Base-by-base conservation (phyloP, 2,888 invertebrate genomes). In the Drosophila nigritarsus region DNA sequence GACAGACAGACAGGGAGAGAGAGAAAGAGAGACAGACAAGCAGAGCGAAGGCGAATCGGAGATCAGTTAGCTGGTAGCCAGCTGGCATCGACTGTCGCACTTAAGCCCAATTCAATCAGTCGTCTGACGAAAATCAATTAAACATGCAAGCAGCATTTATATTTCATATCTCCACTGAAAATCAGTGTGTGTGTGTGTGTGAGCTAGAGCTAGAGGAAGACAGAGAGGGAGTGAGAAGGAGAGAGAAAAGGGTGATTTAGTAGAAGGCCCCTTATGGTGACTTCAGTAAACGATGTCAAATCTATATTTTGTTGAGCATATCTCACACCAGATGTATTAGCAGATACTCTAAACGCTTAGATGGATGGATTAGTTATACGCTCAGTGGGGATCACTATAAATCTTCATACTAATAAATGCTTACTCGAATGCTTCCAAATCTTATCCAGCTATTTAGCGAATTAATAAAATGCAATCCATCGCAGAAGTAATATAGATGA, bases 61-160 rank as follows among this genome's bases (percentile, higher is more conserved):
- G 65, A 71, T 65, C 79, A 69, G 69, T 60, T 68, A 66, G 42
- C 49, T 54, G 77, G 45, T 70, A 63, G 75, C 55, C 85, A 76
- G 62, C 68, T 77, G 83, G 78, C 78, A 63, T 62, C 77, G 83
- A 56, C 64, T 66, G 69, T 56, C 68, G 75, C 70, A 68, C 65
- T 75, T 65, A 82, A 82, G 66, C 51, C 80, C 65, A 86, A 88
- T 86, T 83, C 89, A 86, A 86, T 90, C 90, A 86, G 72, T 59
- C 71, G 55, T 65, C 68, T 68, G 75, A 64, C 73, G 70, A 70
- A 80, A 82, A 90, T 80, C 86, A 86, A 90, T 80, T 83, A 78
- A 75, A 66, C 60, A 55, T 62, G 69, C 62, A 62, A 45, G 45
- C 56, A 27, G n/a, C 71, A 36, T 63, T 77, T 61, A 66, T 62